Evolutionary conservation across 2,888 invertebrate species (phyloP), one percentile per base, ranked within the genome.

Genomic region (Diarsia dahlii): DNA sequence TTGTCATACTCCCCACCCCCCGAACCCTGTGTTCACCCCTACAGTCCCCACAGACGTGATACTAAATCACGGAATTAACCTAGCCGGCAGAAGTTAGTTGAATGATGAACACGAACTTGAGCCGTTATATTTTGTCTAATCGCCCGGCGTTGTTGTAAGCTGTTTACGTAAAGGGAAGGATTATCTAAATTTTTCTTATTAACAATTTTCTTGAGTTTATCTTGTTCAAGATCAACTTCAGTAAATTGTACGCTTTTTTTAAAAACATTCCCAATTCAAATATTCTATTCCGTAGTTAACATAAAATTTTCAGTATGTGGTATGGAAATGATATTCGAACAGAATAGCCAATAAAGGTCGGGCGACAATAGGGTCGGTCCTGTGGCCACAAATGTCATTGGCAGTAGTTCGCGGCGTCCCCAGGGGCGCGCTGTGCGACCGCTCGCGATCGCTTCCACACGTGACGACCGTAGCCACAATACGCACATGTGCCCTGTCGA

Each of bases 21-120:
- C 1, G 54, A 50, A 48, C 56, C 64, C 76, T 71, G 13, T 10
- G 6, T 1, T 62, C 58, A 20, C 28, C 58, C 63, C 39, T 72
- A 18, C 65, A 56, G 63, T 58, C 75, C 71, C 71, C 67, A 46
- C 76, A 80, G 60, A 48, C 63, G 74, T 81, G 79, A n/a, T 74
- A 81, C 76, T 84, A 83, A 87, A 88, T 86, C 82, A 87, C 76
- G 65, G 78, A 65, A 81, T 86, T 76, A 88, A 86, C 83, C 84
- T 89, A 84, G 73, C 77, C 65, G 65, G 71, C 84, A 76, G 78
- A 84, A 88, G 75, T 85, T 88, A 80, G 64, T 80, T 82, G 74
- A 81, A 85, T 80, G 79, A 79, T 75, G 85, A 87, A 88, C 81
- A 84, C 65, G 76, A 87, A 85, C 79, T 83, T 82, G 64, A 71